These are phyloP conservation scores for Orthonyx spaldingii DNA, from an alignment of 2,113 vertebrate genomes.

Conservation along the genomic window DNA sequence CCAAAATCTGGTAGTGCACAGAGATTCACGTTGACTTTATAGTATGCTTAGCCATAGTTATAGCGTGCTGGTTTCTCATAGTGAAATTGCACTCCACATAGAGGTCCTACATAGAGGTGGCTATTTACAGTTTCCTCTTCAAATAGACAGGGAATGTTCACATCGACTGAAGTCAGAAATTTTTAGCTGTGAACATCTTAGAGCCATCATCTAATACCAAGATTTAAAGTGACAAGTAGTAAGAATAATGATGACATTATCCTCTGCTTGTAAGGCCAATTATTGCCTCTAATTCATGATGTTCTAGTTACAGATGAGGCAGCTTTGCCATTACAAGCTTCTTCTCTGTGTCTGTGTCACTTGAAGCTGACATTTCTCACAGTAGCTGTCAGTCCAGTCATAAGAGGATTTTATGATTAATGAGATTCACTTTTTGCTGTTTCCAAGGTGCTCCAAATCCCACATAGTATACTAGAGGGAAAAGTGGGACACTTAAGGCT, in stretches of 20 bases:
- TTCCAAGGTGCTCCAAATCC: background rate
- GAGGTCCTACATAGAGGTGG: background rate
- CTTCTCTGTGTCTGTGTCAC: background rate
- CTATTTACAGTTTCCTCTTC: background rate
- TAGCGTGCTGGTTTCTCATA: background rate
- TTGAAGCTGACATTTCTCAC: background rate
- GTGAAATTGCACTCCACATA: background rate
- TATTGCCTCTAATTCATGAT: background rate
- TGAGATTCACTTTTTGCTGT: background rate
- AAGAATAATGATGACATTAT: background rate
- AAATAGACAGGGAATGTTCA: background rate
- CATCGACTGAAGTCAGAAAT: background rate
- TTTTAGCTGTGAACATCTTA: background rate
- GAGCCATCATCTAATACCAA: background rate
- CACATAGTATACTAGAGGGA: background rate
- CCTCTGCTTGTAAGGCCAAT: background rate
- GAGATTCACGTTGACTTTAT: background rate
- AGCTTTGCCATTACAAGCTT: background rate
- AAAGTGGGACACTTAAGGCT: background rate
- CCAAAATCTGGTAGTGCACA: background rate
- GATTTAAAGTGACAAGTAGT: background rate
- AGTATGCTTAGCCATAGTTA: background rate
- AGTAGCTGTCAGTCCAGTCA: background rate
- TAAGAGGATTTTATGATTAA: slow-evolving; percentile 7
- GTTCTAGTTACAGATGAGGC: background rate